These are phyloP conservation scores for Hemistola chrysoprasaria DNA, from an alignment of 2,888 invertebrate genomes.

Conservation along the genomic window DNA sequence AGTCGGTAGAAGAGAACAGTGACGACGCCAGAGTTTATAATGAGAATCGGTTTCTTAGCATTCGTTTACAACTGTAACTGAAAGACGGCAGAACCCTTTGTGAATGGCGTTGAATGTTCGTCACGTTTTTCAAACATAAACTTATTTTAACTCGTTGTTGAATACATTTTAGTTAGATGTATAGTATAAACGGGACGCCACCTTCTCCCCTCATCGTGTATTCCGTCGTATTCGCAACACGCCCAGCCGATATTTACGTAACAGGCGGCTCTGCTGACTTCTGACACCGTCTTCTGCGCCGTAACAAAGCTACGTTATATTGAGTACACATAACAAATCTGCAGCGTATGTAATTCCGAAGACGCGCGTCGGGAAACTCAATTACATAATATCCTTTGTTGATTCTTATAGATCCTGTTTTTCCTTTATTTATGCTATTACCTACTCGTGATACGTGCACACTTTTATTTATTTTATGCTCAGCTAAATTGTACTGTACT, in stretches of 20 bases:
- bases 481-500: no score
- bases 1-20: no score
- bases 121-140: slow-evolving; percentile 55
- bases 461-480: no score
- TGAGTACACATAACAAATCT: slow-evolving; percentile 54
- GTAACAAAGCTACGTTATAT: slow-evolving; percentile 52
- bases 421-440: slow-evolving; percentile 13
- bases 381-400: slow-evolving; percentile 46
- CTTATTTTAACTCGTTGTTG: slow-evolving; percentile 59
- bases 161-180: slow-evolving; percentile 61
- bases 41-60: slow-evolving; percentile 35
- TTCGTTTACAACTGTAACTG: slow-evolving; percentile 29
- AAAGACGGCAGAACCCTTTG: slow-evolving; percentile 8
- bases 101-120: slow-evolving; percentile 26
- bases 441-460: neutral
- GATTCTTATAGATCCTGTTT: slow-evolving; percentile 26
- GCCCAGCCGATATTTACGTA: slow-evolving; percentile 77
- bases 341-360: slow-evolving; percentile 40
- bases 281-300: slow-evolving; percentile 63
- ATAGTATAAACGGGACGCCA: slow-evolving; percentile 61
- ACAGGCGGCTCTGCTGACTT: slow-evolving; percentile 70
- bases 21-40: slow-evolving; percentile 39
- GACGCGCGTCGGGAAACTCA: slow-evolving; percentile 40
- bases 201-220: slow-evolving; percentile 71
- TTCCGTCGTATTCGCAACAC: slow-evolving; percentile 77